These are phyloP conservation scores for Nomada lathburiana DNA, from an alignment of 2,888 invertebrate genomes.

Conservation along the genomic window DNA sequence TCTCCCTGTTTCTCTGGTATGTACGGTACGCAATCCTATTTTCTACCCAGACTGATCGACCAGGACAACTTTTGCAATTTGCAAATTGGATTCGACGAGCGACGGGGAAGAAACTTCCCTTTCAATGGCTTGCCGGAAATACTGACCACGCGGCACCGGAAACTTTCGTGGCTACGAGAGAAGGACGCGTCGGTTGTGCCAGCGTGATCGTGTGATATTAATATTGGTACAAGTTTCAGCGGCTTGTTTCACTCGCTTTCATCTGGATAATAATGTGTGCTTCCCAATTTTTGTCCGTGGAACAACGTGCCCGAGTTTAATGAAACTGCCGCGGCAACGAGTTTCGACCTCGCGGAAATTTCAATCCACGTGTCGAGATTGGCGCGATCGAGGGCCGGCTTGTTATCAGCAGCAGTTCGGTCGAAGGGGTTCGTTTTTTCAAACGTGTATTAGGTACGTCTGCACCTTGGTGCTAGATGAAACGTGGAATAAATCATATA, in stretches of 20 bases:
- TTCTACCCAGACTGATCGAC: not conserved
- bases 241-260: not conserved
- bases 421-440: too few relatives aligned
- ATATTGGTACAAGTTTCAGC: constrained; percentile 23
- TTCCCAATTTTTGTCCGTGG: constrained; percentile 18
- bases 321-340: constrained; percentile 26
- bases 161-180: constrained; percentile 7
- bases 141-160: not conserved
- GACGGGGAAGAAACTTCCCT: constrained; percentile 31
- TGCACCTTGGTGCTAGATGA: too few relatives aligned
- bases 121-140: constrained; percentile 9
- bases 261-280: constrained; percentile 18
- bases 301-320: constrained; percentile 19
- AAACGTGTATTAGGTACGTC: too few relatives aligned
- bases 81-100: constrained; percentile 47
- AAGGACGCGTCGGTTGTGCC: not conserved
- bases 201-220: constrained; percentile 21
- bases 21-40: constrained; percentile 29
- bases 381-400: too few relatives aligned
- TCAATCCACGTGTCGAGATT: constrained; percentile 27
- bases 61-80: constrained; percentile 49
- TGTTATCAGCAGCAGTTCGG: too few relatives aligned
- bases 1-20: not conserved
- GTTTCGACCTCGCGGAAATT: constrained; percentile 22
- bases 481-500: too few relatives aligned